phyloP scores from a whole-genome alignment of 92 coral and sea anemone species.

The Scolanthus callimorphus region DNA sequence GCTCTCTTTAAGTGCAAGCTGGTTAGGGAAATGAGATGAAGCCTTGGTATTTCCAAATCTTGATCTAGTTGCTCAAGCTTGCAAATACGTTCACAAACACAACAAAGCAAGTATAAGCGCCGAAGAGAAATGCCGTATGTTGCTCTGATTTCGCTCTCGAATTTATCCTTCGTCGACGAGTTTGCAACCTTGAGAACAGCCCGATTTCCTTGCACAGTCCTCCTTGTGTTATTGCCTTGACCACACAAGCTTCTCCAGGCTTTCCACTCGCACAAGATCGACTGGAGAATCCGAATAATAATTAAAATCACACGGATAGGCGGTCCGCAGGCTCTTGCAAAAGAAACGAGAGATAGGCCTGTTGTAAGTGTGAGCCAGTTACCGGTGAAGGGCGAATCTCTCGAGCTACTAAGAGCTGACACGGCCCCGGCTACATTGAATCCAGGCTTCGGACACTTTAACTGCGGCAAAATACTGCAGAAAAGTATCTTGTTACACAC shows the following conservation, averaged over 20 bases:
- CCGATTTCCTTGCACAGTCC: constrained; percentile 15
- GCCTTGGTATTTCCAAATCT: constrained; percentile 1
- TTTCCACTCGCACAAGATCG: constrained; percentile 1
- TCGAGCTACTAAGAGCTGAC: constrained; percentile 9
- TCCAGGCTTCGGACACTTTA: constrained; percentile 17
- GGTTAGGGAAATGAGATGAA: background rate
- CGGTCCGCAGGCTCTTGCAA: constrained; percentile 13
- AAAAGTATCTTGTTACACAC: constrained; percentile 28
- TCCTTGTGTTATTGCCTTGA: background rate
- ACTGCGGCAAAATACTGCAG: constrained; percentile 35
- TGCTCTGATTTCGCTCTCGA: no score
- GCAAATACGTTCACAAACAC: constrained; percentile 20
- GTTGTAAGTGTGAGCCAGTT: constrained; percentile 25
- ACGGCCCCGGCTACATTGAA: constrained; percentile 14
- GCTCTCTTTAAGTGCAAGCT: background rate
- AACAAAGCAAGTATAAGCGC: constrained; percentile 3
- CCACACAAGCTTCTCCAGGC: background rate
- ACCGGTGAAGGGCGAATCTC: background rate
- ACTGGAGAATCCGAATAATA: constrained; percentile 6
- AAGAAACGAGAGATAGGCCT: constrained; percentile 7
- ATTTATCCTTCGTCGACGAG: no score
- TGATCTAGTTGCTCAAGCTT: constrained; percentile 23
- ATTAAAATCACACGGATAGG: constrained; percentile 14
- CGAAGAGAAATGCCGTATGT: background rate
- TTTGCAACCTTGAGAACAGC: no score